Evolutionary conservation across 2,888 invertebrate genomes (phyloP), one percentile per base, ranked within the genome.

Genomic region (Erpobdella octoculata): DNA sequence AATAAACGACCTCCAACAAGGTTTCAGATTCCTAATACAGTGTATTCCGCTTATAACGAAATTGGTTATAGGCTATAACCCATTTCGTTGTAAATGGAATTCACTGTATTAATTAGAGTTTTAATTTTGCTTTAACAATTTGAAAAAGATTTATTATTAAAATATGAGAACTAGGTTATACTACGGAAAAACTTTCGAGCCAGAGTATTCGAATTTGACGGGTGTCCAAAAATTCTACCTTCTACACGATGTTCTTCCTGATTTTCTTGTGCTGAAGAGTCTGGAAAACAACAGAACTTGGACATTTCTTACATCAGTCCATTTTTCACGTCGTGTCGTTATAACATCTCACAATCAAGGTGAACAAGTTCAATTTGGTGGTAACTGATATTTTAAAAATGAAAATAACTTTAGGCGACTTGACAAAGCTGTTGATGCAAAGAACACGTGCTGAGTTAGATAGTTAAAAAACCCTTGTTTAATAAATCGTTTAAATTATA

Each of bases 251-350:
- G 21, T 62, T 35, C 28, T 62, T n/a, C 62, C 62, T 28, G 35
- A 28, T 28, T n/a, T 6, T n/a, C 9, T 62, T 28, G 62, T 28
- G n/a, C 5, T 62, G n/a, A 28, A 62, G 33, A 62, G 18, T 9
- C n/a, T 31, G 28, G n/a, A 62, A 62, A 31, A 9, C 33, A n/a
- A n/a, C 33, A 62, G 33, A 62, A 62, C 21, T 6, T 62, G 62
- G 62, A 62, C 33, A 2, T 62, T 33, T 12, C 1, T 62, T 8
- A 62, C 62, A 62, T 62, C 62, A 35, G 31, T 62, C 33, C 62
- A 62, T 62, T 62, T 28, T 18, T 62, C 62, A 35, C 28, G 33
- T n/a, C 31, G 33, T 62, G 62, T 62, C 31, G 62, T 62, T 33
- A 1, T 62, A 18, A n/a, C 28, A 62, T 28, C 62, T 62, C 33